Evolutionary conservation across 2,113 vertebrate species (phyloP).

Genomic region (Mola mola): DNA sequence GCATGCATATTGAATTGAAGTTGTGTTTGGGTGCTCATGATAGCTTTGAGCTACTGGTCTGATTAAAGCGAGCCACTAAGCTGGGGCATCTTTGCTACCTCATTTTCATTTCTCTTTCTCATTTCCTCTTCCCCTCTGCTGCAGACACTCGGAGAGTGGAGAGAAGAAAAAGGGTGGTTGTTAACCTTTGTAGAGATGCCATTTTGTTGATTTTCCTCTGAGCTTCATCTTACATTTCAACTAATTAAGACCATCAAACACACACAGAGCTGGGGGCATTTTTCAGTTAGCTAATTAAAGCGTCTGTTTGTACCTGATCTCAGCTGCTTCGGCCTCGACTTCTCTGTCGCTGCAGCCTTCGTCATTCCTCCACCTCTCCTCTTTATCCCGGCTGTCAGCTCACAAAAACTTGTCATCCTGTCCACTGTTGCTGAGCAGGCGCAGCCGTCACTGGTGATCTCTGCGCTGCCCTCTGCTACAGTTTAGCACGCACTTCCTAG

Average conservation of each 20-base stretch:
- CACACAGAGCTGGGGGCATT: slow-evolving; percentile 26
- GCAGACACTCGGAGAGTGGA: not conserved
- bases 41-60: slow-evolving; percentile 47
- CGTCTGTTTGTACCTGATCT: slow-evolving; percentile 58
- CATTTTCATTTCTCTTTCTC: slow-evolving; percentile 32
- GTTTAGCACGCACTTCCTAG: not conserved
- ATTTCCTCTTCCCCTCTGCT: slow-evolving; percentile 6
- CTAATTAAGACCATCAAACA: slow-evolving; percentile 70
- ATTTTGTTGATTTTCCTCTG: slow-evolving; percentile 63
- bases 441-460: slow-evolving; percentile 13
- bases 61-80: slow-evolving; percentile 53
- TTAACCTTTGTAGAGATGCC: slow-evolving; percentile 66
- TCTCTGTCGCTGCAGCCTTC: slow-evolving; percentile 1
- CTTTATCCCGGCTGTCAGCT: not conserved
- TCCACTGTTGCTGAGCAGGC: not conserved
- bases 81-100: slow-evolving; percentile 20
- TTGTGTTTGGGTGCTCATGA: too few species aligned
- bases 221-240: slow-evolving; percentile 50
- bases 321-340: slow-evolving; percentile 17
- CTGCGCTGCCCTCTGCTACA: not conserved
- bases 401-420: not conserved
- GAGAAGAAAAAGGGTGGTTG: slow-evolving; percentile 30
- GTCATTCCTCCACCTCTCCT: not conserved
- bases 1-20: not conserved
- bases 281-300: slow-evolving; percentile 59